These are phyloP conservation scores for Paramormyrops kingsleyae DNA, from an alignment of 2,113 vertebrate genomes.

Conservation along the genomic window DNA sequence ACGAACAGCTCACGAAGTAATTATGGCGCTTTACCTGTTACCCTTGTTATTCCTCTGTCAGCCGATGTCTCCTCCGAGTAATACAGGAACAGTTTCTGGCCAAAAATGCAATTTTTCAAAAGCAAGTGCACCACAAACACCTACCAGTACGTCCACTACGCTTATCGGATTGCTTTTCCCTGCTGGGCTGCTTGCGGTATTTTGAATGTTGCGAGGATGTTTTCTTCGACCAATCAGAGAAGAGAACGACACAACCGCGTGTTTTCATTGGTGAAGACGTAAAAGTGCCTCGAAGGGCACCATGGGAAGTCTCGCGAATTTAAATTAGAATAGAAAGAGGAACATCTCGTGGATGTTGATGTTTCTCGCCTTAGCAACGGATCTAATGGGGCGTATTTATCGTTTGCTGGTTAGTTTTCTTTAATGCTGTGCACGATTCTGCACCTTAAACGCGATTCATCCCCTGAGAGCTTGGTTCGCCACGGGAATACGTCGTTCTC, in stretches of 20 bases:
- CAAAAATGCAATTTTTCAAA: neutral
- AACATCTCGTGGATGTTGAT: neutral
- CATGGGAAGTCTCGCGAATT: conserved; percentile 7
- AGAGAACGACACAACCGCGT: neutral
- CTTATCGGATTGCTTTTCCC: neutral
- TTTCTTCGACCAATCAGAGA: neutral
- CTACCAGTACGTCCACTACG: neutral
- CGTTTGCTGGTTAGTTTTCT: neutral
- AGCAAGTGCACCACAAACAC: neutral
- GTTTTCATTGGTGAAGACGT: neutral
- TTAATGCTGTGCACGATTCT: neutral
- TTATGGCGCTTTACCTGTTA: neutral
- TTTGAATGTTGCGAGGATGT: conserved; percentile 15
- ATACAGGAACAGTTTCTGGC: neutral
- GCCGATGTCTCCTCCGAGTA: neutral
- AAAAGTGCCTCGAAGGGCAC: neutral
- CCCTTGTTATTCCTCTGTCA: neutral
- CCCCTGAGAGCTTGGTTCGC: neutral
- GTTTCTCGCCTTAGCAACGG: neutral
- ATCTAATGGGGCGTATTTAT: neutral
- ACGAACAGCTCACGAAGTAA: neutral
- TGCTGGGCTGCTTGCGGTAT: neutral
- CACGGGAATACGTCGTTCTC: neutral
- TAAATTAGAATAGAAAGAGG: neutral
- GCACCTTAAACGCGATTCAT: neutral